A percentile compares a stretch with the other conserved stretches of the same genome.
Evolutionary conservation across 2,888 invertebrate species (phyloP).

Genomic region (Luperina nickerlii): DNA sequence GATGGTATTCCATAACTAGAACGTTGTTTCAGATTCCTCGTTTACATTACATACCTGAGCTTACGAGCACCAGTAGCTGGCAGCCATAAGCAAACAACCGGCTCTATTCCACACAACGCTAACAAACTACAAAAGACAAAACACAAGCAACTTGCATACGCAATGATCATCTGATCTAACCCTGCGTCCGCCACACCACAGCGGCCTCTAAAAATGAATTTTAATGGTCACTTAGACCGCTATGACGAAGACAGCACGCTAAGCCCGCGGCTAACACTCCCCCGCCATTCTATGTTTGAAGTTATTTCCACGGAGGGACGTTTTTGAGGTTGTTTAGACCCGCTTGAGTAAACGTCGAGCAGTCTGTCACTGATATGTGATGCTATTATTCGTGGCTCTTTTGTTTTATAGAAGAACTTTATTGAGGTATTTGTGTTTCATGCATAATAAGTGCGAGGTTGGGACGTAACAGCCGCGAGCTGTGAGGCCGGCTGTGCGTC

Average conservation of each 20-base stretch:
- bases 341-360: slow-evolving; percentile 59
- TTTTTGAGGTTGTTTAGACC: slow-evolving; percentile 63
- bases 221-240: slow-evolving; percentile 85
- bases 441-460: slow-evolving; percentile 38
- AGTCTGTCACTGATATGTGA: slow-evolving; percentile 56
- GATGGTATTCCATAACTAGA: neutral
- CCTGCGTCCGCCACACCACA: slow-evolving; percentile 62
- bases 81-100: neutral
- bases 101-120: slow-evolving; percentile 1
- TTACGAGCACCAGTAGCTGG: neutral
- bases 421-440: slow-evolving; percentile 44
- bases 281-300: slow-evolving; percentile 66
- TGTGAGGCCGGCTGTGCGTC: neutral
- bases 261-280: slow-evolving; percentile 69
- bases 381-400: slow-evolving; percentile 48
- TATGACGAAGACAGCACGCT: slow-evolving; percentile 81
- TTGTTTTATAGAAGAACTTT: slow-evolving; percentile 42
- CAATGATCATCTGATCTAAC: slow-evolving; percentile 53
- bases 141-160: slow-evolving; percentile 52
- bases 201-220: slow-evolving; percentile 84
- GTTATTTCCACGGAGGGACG: slow-evolving; percentile 57
- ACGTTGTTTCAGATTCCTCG: too few species aligned
- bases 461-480: slow-evolving; percentile 9
- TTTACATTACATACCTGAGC: neutral
- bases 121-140: slow-evolving; percentile 56